These are phyloP conservation scores for Sterrhoptilus dennistouni DNA, from an alignment of 2,113 vertebrate species.

Conservation along the genomic window DNA sequence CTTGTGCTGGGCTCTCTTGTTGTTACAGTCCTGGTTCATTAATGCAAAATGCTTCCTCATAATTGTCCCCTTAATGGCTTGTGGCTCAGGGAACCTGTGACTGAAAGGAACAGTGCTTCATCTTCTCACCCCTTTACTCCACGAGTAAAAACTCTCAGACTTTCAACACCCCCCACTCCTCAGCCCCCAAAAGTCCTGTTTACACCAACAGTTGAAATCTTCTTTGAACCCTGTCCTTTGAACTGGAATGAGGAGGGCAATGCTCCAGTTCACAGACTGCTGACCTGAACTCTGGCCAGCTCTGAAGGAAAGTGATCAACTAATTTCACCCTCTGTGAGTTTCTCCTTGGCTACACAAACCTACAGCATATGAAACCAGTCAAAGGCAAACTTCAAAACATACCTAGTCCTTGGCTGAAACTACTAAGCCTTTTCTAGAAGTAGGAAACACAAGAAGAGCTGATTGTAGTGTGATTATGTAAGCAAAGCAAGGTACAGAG, in stretches of 20 bases:
- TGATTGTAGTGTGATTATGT: background rate
- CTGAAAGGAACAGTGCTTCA: background rate
- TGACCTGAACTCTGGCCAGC: background rate
- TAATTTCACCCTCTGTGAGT: background rate
- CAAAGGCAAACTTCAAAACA: background rate
- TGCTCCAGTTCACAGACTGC: background rate
- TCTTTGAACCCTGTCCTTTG: background rate
- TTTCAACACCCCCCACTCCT: background rate
- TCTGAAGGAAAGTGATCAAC: background rate
- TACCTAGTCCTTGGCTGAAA: background rate
- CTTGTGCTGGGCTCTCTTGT: background rate
- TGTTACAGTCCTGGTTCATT: background rate
- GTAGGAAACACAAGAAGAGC: background rate
- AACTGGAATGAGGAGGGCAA: background rate
- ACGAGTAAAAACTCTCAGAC: background rate
- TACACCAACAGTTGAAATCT: background rate
- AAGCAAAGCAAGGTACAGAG: background rate
- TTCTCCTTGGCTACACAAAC: background rate
- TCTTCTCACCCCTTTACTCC: background rate
- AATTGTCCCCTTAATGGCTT: accelerated
- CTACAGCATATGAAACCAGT: background rate
- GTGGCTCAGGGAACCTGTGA: background rate
- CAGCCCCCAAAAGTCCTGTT: accelerated
- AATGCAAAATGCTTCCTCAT: background rate
- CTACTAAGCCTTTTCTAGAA: background rate